Evolutionary conservation across 1,140 invertebrate species (phyloP), one percentile per base, ranked within the genome.

Genomic region (Mya arenaria): DNA sequence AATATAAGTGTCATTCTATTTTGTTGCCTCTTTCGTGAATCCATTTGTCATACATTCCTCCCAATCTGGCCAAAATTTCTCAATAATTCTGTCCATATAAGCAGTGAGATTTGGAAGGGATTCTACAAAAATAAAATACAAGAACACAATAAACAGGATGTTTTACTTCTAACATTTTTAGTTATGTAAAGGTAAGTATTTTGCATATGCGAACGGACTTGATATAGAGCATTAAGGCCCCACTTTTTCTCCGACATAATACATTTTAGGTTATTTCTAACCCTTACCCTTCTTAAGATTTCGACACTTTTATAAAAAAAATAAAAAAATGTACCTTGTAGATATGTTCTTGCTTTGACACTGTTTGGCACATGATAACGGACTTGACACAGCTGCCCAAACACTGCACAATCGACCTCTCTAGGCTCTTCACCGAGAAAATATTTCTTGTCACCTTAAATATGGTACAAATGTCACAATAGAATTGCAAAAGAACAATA

Each of bases 401-500:
- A 93, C 10, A 93, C 78, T 23, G 89, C 83, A 83, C 93, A 94
- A 75, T 94, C 93, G 30, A 90, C 89, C 82, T 91, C 88, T 23
- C 82, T 84, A 0, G 92, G 91, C 8, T 85, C 62, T 13, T 92
- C 85, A n/a, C 93, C 93, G 28, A 91, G 77, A 17, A 93, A 84
- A 77, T 89, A 94, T 17, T 87, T 77, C 73, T 93, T 92, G 5
- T 88, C 87, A 23, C 91, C n/a, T 92, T 93, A 73, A 36, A 89
- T 86, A 84, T 80, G 44, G 0, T 2, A 1, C 39, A 32, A 6
- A 15, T 8, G 15, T 25, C 34, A 28, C 30, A 66, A 66, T 17
- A 23, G 17, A 65, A 60, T 13, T n/a, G n/a, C n/a, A n/a, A n/a
- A n/a, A n/a, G n/a, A n/a, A n/a, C n/a, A n/a, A n/a, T n/a, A n/a